Conservation (phyloP, 2,113 vertebrate species). For the Zapus hudsonius region DNA sequence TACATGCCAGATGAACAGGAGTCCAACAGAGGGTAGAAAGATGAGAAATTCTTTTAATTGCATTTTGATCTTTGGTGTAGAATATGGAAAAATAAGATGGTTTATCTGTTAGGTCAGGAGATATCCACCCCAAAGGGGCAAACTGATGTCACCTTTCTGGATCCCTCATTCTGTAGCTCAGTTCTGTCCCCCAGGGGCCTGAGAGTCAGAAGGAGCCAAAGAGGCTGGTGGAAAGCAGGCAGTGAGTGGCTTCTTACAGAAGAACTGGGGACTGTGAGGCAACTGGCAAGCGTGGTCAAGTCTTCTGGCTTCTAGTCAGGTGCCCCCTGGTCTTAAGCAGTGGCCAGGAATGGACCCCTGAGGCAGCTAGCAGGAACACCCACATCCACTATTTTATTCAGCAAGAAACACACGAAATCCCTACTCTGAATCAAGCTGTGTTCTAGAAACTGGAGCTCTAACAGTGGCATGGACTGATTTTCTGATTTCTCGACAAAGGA, state of each 20-base stretch:
- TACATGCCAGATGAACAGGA: not conserved
- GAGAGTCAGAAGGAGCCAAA: not conserved
- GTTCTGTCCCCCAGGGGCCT: not conserved
- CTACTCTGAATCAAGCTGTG: not conserved
- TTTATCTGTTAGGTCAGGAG: not conserved
- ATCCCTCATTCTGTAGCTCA: not conserved
- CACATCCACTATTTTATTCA: not conserved
- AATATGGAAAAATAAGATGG: not conserved
- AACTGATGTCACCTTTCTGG: not conserved
- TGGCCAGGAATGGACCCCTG: not conserved
- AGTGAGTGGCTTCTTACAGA: not conserved
- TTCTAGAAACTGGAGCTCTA: not conserved
- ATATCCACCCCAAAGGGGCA: not conserved
- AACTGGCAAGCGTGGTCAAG: not conserved
- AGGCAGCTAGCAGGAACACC: not conserved
- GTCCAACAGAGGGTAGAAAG: not conserved
- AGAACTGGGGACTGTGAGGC: not conserved
- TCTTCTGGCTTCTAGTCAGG: not conserved
- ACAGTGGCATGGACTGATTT: conserved; percentile 4
- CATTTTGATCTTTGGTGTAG: not conserved
- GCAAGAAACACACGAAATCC: not conserved
- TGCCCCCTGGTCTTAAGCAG: not conserved
- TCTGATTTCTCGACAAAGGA: conserved; percentile 42
- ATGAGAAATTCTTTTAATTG: not conserved
- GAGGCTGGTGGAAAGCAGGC: not conserved